Base-by-base conservation (phyloP, 2,888 invertebrate genomes). In the Macrosoma leucophasiata region DNA sequence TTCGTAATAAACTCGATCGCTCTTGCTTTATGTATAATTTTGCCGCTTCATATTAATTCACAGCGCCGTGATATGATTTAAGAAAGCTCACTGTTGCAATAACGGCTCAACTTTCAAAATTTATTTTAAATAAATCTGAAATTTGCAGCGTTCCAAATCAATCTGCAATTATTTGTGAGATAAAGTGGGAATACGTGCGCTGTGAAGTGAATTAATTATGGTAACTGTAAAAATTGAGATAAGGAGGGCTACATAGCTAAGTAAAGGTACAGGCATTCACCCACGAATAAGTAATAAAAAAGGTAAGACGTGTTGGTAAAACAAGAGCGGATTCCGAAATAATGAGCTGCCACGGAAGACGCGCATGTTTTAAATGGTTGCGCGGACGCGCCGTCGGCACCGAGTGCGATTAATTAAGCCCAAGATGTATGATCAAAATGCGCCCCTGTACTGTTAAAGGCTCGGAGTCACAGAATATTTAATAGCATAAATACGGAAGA, bases 241-340 rank as follows among this genome's bases (percentile, higher is more conserved):
- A n/a, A n/a, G n/a, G n/a, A n/a, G n/a, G n/a, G n/a, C n/a, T n/a
- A n/a, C n/a, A n/a, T n/a, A n/a, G n/a, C n/a, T n/a, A n/a, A n/a
- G n/a, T n/a, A n/a, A n/a, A n/a, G n/a, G n/a, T n/a, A n/a, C n/a
- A n/a, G n/a, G n/a, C n/a, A n/a, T n/a, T n/a, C n/a, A n/a, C n/a
- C n/a, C n/a, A n/a, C n/a, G n/a, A n/a, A n/a, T n/a, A n/a, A n/a
- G n/a, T n/a, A n/a, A n/a, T n/a, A n/a, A n/a, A n/a, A 21, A 38
- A 31, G 30, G 29, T 25, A 36, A 36, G 30, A 22, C 15, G 30
- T 39, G 45, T 62, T 50, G 57, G n/a, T 58, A 47, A 66, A 74
- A 78, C 63, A 59, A 73, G 76, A 76, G 69, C 74, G 69, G 58
- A 75, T 76, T 67, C 70, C 73, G 50, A 58, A 62, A 68, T 78